Base-by-base conservation (phyloP, 1,140 invertebrate genomes). In the Pteromalus puparum region DNA sequence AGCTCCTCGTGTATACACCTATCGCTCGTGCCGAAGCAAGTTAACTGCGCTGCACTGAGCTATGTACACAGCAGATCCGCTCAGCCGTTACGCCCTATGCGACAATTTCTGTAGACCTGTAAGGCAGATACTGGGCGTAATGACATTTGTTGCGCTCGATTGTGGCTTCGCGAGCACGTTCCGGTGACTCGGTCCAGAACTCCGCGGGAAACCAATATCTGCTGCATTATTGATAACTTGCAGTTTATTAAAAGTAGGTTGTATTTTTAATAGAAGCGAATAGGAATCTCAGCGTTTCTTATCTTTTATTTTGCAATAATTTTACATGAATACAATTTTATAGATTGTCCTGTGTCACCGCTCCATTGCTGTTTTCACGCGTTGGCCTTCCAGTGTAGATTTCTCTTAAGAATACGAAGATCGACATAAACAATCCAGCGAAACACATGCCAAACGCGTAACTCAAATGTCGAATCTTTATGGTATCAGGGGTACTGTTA, bases 81-180 rank as follows among this genome's bases (percentile, higher is more conserved):
- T 87, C 86, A 75, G 72, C n/a, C 46, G 86, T 87, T 89, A 34
- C 30, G 3, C 87, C 85, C 85, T 88, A 85, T 87, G 88, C 87
- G 87, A 89, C 89, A 88, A 90, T 90, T 89, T 87, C 88, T 90
- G 88, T 81, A 87, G 88, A 88, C 88, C 88, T 84, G 90, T 89
- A 91, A 91, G 90, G 90, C 88, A 90, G 89, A 74, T 1, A 21
- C 88, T 88, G 82, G 88, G 77, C 79, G 87, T 90, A 91, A 91
- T 91, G 90, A 89, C 87, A 88, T 91, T 90, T 90, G 85, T 87
- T 87, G 77, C 13, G 48, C 85, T 78, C 73, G 74, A 74, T 82
- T 81, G 78, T 68, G 48, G 86, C 80, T 53, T 53, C 88, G 87
- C 85, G 84, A 73, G 87, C 89, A 91, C 89, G 89, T 90, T 87